Conservation (phyloP, 1,140 invertebrate species). For the Babylonia areolata region DNA sequence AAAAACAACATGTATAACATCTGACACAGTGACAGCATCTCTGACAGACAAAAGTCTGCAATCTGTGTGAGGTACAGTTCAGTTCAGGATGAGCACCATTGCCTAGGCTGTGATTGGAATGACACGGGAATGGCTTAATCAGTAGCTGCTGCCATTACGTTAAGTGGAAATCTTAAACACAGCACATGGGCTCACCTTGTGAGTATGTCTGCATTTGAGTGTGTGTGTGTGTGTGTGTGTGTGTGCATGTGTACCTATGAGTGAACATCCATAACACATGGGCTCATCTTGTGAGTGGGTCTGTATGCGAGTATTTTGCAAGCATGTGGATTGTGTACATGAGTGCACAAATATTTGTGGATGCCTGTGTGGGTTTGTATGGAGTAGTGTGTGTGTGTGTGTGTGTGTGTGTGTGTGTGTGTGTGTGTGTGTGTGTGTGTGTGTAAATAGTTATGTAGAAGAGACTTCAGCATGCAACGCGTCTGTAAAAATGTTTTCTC, state of each 20-base stretch:
- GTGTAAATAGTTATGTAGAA: not conserved
- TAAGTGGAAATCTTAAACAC: not conserved
- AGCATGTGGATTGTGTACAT: too few species aligned
- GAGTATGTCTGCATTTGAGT: not conserved
- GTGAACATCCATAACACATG: too few species aligned
- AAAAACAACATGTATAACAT: not conserved
- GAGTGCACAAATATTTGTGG: not conserved
- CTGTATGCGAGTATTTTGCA: too few species aligned
- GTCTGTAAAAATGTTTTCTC: too few species aligned
- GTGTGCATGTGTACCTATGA: not conserved
- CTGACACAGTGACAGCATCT: not conserved
- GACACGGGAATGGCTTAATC: not conserved
- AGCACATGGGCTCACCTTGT: not conserved
- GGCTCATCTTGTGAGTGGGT: too few species aligned
- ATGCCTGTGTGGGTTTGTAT: not conserved
- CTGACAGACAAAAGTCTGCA: not conserved
- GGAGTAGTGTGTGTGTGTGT: not conserved
- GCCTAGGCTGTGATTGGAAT: not conserved
- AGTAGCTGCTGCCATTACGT: not conserved
- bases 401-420: not conserved
- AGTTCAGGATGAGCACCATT: not conserved
- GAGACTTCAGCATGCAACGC: too few species aligned
- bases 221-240: slow-evolving; percentile 6
- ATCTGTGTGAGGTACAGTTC: not conserved
- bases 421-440: not conserved